A percentile compares a stretch with the other conserved stretches of the same genome.
These are phyloP conservation scores for Maconellicoccus hirsutus DNA, from an alignment of 1,140 invertebrate species.

Conservation along the genomic window DNA sequence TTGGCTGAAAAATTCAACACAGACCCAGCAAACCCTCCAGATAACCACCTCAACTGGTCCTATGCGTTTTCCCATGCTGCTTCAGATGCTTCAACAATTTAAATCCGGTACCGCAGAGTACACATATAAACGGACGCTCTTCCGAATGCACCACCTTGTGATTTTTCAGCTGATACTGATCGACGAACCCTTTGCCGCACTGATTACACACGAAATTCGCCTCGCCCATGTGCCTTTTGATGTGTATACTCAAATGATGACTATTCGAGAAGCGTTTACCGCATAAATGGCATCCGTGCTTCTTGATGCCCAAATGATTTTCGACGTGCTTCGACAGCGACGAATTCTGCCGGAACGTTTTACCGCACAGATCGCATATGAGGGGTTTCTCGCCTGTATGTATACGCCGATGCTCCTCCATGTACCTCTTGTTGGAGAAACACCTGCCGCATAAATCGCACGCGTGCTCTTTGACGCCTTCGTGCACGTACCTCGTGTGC, in stretches of 20 bases:
- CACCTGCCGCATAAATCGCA: conserved; percentile 43
- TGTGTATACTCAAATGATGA: conserved; percentile 10
- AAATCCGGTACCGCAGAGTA: conserved; percentile 12
- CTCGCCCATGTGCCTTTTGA: neutral
- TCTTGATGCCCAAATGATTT: conserved; percentile 16
- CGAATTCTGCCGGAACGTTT: conserved; percentile 27
- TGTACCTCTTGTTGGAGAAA: conserved; percentile 41
- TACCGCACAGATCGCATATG: conserved; percentile 29
- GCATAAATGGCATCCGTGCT: conserved; percentile 14
- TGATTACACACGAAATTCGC: neutral
- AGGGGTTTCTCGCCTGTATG: conserved; percentile 30
- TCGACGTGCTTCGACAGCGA: conserved; percentile 26
- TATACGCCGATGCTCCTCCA: conserved; percentile 34
- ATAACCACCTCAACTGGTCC: neutral
- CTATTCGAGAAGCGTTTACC: neutral
- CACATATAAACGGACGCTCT: conserved; percentile 20
- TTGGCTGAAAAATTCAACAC: too few species aligned
- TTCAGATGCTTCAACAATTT: conserved; percentile 20
- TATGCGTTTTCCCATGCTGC: conserved; percentile 18
- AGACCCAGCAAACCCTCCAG: too few species aligned
- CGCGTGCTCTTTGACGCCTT: conserved; percentile 43
- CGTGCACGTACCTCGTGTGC: conserved; percentile 51
- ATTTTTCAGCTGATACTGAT: conserved; percentile 14
- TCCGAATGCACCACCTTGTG: conserved; percentile 10
- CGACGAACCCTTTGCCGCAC: conserved; percentile 19